A percentile compares a stretch with the other conserved stretches of the same genome.
phyloP scores from a whole-genome alignment of 2,888 invertebrate species.

The Cryptus viduatorius region DNA sequence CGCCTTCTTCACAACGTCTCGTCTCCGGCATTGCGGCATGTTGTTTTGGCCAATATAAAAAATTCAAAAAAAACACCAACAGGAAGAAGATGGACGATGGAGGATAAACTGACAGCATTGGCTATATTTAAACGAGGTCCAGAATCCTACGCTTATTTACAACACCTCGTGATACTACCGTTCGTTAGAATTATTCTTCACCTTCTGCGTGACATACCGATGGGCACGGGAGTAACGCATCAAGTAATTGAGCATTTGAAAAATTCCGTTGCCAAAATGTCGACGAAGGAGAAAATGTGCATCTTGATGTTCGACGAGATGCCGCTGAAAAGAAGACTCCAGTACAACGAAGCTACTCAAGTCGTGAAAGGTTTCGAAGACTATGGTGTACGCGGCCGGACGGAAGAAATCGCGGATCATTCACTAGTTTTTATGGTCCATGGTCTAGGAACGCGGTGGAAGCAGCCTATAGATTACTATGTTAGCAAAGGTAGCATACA shows the following conservation, averaged over 20 bases:
- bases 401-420: conserved; percentile 4
- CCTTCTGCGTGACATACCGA: not conserved
- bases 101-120: not conserved
- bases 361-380: conserved; percentile 34
- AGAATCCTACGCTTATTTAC: conserved; percentile 15
- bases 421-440: conserved; percentile 19
- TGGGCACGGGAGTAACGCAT: not conserved
- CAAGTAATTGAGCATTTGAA: not conserved
- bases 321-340: not conserved
- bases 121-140: conserved; percentile 40
- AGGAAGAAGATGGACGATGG: conserved; percentile 15
- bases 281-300: not conserved
- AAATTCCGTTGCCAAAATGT: not conserved
- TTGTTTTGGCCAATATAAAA: not conserved
- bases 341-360: not conserved
- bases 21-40: not conserved
- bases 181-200: conserved; percentile 12
- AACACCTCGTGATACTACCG: conserved; percentile 22
- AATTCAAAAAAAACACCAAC: not conserved
- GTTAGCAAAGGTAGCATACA: conserved; percentile 16
- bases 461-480: conserved; percentile 17
- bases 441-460: not conserved
- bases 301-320: conserved; percentile 33
- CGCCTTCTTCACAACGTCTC: not conserved
- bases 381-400: conserved; percentile 15